Evolutionary conservation across 2,888 invertebrate species (phyloP), one percentile per base, ranked within the genome.

Genomic region (Uloborus plumipes): DNA sequence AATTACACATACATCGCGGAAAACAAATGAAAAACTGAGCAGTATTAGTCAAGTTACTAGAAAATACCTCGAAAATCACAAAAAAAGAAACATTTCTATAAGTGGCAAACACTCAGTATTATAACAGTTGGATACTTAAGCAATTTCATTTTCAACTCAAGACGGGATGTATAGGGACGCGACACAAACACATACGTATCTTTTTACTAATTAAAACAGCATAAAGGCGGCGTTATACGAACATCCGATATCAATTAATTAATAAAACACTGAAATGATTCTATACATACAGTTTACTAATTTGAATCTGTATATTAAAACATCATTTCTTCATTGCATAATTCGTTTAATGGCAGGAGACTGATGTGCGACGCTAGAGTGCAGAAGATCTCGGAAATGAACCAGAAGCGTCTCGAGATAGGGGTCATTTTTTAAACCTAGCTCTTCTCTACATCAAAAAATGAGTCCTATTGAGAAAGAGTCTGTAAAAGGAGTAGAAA

Each of bases 291-390:
- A 80, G 74, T 67, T 73, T 61, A 49, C 79, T 80, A 80, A 22
- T 73, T 73, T 67, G 62, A 22, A 22, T 20, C 39, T 66, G 50
- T 66, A 58, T 61, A 31, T 65, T 71, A 71, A 74, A 80, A 80
- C 67, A 69, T 80, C 73, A 50, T 47, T 47, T 67, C 26, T 53
- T 73, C 53, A 74, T 74, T 64, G 64, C 74, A 64, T 74, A 74
- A 74, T 81, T 81, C 74, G 80, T 81, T 69, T 74, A 69, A 66
- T 80, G 74, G 80, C 80, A 81, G 80, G 80, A 80, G 58, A 78
- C 74, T 62, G 53, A 61, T 65, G 66, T 70, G 70, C 71, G 50
- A 66, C 67, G 50, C 74, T 80, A 74, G 59, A 74, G 74, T 74
- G 74, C 64, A 61, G 64, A 74, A 80, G 59, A 72, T 51, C 59